Conservation (phyloP, 2,888 invertebrate species). For the Acanthopleura granulata region DNA sequence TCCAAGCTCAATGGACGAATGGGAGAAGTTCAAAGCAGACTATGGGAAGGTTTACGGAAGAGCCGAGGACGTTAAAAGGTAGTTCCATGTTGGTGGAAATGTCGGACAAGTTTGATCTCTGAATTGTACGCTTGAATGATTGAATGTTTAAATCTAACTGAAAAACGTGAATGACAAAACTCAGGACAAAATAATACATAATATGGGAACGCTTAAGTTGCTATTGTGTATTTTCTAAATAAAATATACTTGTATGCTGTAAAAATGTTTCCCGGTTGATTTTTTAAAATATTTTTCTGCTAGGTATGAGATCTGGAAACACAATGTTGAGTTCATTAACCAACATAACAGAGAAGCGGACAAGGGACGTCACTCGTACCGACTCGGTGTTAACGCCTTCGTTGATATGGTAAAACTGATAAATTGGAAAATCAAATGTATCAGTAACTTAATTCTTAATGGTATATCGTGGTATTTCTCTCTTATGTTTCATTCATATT, state of each 20-base stretch:
- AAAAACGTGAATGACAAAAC: no score
- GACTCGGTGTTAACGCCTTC: not conserved
- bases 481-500: no score
- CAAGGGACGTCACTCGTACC: not conserved
- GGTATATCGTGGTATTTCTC: no score
- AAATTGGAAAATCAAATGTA: not conserved
- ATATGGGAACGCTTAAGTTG: no score
- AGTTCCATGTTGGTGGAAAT: not conserved
- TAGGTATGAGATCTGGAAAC: not conserved
- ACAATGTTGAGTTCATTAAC: not conserved
- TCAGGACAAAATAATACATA: no score
- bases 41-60: not conserved
- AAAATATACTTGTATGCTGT: no score
- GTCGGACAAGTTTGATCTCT: no score
- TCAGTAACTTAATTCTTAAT: no score
- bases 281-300: not conserved
- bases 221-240: no score
- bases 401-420: not conserved
- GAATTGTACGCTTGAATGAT: no score
- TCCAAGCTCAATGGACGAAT: not conserved
- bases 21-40: not conserved
- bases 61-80: not conserved
- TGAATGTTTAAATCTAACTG: no score
- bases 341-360: constrained; percentile 2
- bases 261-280: no score